A percentile compares a stretch with the other conserved stretches of the same genome.
Evolutionary conservation across 2,113 vertebrate genomes (phyloP).

Genomic region (Rhombomys opimus): DNA sequence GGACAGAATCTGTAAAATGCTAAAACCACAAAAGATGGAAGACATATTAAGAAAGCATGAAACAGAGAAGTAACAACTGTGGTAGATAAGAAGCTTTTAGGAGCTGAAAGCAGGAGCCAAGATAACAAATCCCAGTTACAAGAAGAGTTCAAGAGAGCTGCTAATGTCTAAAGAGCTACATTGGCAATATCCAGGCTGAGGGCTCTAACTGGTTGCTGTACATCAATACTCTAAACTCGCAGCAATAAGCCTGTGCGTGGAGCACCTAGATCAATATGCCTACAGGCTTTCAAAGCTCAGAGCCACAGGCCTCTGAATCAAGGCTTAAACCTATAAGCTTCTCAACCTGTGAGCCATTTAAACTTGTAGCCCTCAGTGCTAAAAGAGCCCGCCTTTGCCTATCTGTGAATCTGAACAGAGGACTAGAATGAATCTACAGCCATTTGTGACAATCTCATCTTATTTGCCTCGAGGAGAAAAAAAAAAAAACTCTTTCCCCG

Average conservation of each 20-base stretch:
- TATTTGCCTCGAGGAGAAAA: not conserved
- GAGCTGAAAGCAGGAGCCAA: not conserved
- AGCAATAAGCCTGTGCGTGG: not conserved
- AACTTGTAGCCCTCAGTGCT: not conserved
- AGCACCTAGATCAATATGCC: not conserved
- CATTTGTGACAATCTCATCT: not conserved
- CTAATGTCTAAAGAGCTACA: not conserved
- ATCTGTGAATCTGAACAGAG: not conserved
- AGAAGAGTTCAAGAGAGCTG: not conserved
- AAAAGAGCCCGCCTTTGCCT: not conserved
- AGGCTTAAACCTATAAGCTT: not conserved
- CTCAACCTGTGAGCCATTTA: not conserved
- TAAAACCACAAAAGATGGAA: not conserved
- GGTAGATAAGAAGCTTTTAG: not conserved
- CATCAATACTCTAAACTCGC: not conserved
- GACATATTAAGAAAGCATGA: not conserved
- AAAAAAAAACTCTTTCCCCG: not conserved
- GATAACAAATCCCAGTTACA: not conserved
- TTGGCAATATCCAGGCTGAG: no score
- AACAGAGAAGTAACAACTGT: not conserved
- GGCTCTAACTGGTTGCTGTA: not conserved
- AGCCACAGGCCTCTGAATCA: not conserved
- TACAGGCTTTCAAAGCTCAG: not conserved
- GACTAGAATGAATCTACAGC: not conserved
- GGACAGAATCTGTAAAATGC: not conserved